Base-by-base conservation (phyloP, 2,797 vertebrate species). In the Furcifer pardalis region DNA sequence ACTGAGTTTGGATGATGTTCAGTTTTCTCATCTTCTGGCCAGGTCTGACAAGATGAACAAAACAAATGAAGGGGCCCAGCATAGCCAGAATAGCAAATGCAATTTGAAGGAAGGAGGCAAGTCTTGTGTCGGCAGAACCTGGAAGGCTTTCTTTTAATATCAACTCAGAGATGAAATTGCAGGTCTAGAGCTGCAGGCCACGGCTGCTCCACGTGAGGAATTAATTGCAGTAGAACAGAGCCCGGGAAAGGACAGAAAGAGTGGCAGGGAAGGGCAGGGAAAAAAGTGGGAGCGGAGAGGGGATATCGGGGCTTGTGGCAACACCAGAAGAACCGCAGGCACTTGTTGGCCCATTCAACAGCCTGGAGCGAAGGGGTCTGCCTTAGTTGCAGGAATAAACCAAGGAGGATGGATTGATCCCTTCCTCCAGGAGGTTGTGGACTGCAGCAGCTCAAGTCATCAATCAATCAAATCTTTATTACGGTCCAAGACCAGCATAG, bases 321-420 rank as follows among this genome's bases (percentile, higher is more conserved):
- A n/a, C 9, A 15, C 52, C 8, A 32, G 77, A 73, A n/a, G 69
- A 60, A n/a, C 7, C 59, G 60, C 76, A 82, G 35, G 6, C 27
- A 17, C 56, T 79, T n/a, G n/a, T 46, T 9, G 49, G 37, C 85
- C 81, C 78, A 62, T 81, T 68, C 89, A 65, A n/a, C 83, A 77
- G 37, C 84, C 83, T 79, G 68, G 81, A 52, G 21, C 35, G 7
- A 7, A 9, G 27, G 3, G 2, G n/a, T 4, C 19, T 77, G 79
- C 1, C 56, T 76, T 76, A 27, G 40, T 30, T 35, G 73, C 52
- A 30, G 42, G 17, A 30, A 27, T 52, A 32, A 17, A 15, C 40
- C 40, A 23, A 1, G 44, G 27, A 1, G 7, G 21, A 32, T 46
- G 69, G 71, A 79, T 63, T 30, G 73, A 56, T 56, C 13, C 66